Evolutionary conservation across 1,140 invertebrate genomes (phyloP).

Genomic region (Apis dorsata): DNA sequence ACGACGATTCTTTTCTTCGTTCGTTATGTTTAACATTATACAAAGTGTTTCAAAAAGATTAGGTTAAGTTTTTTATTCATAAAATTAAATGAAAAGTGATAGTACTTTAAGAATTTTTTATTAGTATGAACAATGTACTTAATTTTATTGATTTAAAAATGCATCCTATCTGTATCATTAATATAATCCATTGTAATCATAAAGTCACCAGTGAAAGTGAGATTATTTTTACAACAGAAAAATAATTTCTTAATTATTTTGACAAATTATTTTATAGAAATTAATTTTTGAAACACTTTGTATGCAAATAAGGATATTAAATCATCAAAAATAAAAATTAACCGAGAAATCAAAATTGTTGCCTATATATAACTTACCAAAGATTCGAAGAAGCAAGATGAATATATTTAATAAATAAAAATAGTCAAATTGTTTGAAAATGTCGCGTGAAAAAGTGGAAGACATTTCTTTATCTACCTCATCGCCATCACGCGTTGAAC

Average conservation of each 20-base stretch:
- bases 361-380: background rate
- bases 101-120: background rate
- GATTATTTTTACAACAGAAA: no score
- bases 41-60: background rate
- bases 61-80: background rate
- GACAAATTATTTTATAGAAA: background rate
- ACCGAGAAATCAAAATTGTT: background rate
- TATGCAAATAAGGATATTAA: background rate
- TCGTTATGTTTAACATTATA: background rate
- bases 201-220: background rate
- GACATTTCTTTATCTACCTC: slow-evolving; percentile 36
- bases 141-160: background rate
- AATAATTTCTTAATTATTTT: no score
- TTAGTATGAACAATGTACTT: background rate
- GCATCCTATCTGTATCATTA: background rate
- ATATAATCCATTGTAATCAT: background rate
- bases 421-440: background rate
- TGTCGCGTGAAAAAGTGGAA: background rate
- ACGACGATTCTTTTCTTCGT: background rate
- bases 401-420: background rate
- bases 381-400: background rate
- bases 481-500: slow-evolving; percentile 11
- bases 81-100: background rate
- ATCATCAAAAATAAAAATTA: background rate
- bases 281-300: background rate